Evolutionary conservation across 2,888 invertebrate genomes (phyloP).

Genomic region (Pyrrhopygopsis socrates): DNA sequence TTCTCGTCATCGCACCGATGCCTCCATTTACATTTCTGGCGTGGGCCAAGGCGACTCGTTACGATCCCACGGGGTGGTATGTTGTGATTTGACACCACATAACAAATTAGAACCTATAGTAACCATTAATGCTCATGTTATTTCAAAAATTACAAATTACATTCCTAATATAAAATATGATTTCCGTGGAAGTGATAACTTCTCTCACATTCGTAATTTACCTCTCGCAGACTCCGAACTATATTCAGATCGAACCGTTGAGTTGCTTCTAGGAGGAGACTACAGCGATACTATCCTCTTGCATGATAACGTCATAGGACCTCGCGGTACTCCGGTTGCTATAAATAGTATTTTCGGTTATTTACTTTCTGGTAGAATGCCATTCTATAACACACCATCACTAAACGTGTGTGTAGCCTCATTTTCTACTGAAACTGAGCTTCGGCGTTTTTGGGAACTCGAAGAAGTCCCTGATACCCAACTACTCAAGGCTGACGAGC

Average conservation of each 20-base stretch:
- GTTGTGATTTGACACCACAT: constrained; percentile 1
- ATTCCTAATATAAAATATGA: constrained; percentile 5
- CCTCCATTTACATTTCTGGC: too few species aligned
- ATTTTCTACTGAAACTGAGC: constrained; percentile 5
- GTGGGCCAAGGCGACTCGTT: neutral
- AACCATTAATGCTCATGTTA: constrained; percentile 1
- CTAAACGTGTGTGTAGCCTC: neutral
- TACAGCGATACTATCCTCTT: neutral
- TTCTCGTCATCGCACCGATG: too few species aligned
- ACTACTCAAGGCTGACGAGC: constrained; percentile 4
- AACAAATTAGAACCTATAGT: constrained; percentile 4
- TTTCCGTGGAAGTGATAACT: constrained; percentile 11
- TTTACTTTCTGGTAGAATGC: constrained; percentile 3
- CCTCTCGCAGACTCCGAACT: constrained; percentile 9
- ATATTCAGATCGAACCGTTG: neutral
- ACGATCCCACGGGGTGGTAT: neutral
- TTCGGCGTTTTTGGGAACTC: constrained; percentile 11
- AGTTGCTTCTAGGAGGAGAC: neutral
- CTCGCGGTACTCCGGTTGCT: constrained; percentile 9
- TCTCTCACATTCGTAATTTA: constrained; percentile 7
- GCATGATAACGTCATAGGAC: constrained; percentile 23
- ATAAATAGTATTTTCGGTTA: constrained; percentile 34
- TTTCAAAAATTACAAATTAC: constrained; percentile 16
- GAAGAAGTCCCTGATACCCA: constrained; percentile 11
- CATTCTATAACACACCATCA: neutral